Conservation (phyloP, 2,113 vertebrate genomes). For the Hippocampus comes region DNA sequence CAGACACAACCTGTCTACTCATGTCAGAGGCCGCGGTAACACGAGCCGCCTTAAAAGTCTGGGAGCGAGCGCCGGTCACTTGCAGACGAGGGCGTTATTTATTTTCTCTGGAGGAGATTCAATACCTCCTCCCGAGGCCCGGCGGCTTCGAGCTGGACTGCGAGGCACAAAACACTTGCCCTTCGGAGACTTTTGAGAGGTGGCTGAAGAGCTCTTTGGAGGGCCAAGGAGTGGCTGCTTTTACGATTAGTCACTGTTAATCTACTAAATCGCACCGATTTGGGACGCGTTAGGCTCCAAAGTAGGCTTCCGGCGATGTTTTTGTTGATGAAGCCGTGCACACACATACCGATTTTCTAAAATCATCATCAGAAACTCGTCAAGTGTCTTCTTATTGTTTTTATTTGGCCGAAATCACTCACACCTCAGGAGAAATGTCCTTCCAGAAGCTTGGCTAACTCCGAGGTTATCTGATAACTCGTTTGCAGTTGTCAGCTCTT, state of each 20-base stretch:
- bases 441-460: too few species aligned
- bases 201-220: constrained; percentile 32
- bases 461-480: too few species aligned
- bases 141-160: constrained; percentile 29
- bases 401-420: not conserved
- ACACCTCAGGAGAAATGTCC: too few species aligned
- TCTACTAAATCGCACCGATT: constrained; percentile 43
- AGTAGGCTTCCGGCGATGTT: constrained; percentile 31
- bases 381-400: not conserved
- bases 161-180: constrained; percentile 37
- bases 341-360: not conserved
- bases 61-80: constrained; percentile 71
- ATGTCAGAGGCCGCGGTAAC: constrained; percentile 72
- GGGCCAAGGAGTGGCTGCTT: constrained; percentile 29
- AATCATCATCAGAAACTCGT: not conserved
- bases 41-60: constrained; percentile 71
- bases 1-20: constrained; percentile 75
- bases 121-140: constrained; percentile 59
- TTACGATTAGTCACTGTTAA: constrained; percentile 53
- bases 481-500: too few species aligned
- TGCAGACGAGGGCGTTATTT: constrained; percentile 75
- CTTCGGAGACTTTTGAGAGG: constrained; percentile 45
- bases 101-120: constrained; percentile 72
- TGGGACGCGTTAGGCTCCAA: constrained; percentile 34
- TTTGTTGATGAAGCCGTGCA: constrained; percentile 11